A percentile compares a stretch with the other conserved stretches of the same genome.
Evolutionary conservation across 2,888 invertebrate genomes (phyloP).

Genomic region (Eupithecia subfuscata): DNA sequence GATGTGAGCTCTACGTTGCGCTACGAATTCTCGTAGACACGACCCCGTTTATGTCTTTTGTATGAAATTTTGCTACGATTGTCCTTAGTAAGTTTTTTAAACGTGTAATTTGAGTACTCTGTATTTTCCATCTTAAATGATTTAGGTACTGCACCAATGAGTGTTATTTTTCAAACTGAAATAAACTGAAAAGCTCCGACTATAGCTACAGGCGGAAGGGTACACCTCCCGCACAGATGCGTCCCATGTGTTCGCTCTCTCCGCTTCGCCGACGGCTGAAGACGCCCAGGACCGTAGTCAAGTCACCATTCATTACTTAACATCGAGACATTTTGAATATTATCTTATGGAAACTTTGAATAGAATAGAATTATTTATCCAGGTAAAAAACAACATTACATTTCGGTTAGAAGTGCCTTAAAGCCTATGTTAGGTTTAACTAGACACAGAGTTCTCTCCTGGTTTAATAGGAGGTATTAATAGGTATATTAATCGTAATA

Average conservation of each 20-base stretch:
- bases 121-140: no score
- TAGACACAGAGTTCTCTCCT: no score
- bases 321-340: not conserved
- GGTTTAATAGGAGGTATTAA: no score
- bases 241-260: slow-evolving; percentile 78
- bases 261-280: slow-evolving; percentile 60
- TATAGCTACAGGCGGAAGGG: slow-evolving; percentile 65
- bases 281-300: slow-evolving; percentile 50
- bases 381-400: no score
- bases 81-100: not conserved
- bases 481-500: no score
- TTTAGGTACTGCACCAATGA: no score
- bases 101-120: no score
- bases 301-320: slow-evolving; percentile 44
- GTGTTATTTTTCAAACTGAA: not conserved
- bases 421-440: no score
- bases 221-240: slow-evolving; percentile 81
- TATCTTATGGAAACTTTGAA: not conserved
- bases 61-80: slow-evolving; percentile 1
- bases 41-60: slow-evolving; percentile 31
- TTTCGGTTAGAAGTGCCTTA: no score
- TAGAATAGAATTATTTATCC: no score
- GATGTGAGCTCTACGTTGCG: not conserved
- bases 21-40: slow-evolving; percentile 27
- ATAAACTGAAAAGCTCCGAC: slow-evolving; percentile 44